A percentile compares a stretch with the other conserved stretches of the same genome.
These are phyloP conservation scores for Ceratina calcarata DNA, from an alignment of 1,140 invertebrate genomes.

Conservation along the genomic window DNA sequence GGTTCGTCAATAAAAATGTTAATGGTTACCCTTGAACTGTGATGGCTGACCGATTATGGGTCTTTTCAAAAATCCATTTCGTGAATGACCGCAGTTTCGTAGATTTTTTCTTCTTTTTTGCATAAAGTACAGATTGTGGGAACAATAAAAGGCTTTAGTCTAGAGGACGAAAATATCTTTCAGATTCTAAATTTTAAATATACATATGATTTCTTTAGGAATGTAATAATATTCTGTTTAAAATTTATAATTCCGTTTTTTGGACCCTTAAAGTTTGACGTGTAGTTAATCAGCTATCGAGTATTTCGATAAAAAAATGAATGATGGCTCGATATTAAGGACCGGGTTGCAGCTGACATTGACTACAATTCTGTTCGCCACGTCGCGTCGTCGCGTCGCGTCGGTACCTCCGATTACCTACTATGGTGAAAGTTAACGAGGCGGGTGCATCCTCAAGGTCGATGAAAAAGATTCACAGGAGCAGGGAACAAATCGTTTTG, in stretches of 20 bases:
- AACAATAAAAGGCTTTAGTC: too few relatives aligned
- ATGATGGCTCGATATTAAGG: slow-evolving; percentile 11
- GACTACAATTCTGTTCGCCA: slow-evolving; percentile 63
- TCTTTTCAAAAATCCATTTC: too few relatives aligned
- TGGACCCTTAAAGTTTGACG: too few relatives aligned
- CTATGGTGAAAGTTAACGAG: slow-evolving; percentile 74
- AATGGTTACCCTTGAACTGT: background rate
- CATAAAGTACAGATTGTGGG: too few relatives aligned
- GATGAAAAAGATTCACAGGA: slow-evolving; percentile 26
- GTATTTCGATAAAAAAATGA: slow-evolving; percentile 12
- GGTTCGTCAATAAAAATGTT: background rate
- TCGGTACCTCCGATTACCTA: slow-evolving; percentile 62
- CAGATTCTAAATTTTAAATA: too few relatives aligned
- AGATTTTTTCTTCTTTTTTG: too few relatives aligned
- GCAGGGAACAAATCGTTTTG: background rate
- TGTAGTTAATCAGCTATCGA: background rate
- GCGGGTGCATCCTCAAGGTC: slow-evolving; percentile 73
- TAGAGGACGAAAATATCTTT: too few relatives aligned
- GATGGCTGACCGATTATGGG: background rate
- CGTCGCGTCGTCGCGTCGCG: slow-evolving; percentile 38
- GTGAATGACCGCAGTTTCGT: too few relatives aligned
- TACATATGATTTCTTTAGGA: too few relatives aligned
- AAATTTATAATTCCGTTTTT: too few relatives aligned
- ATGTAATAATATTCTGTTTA: too few relatives aligned
- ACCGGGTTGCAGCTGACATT: slow-evolving; percentile 66